phyloP scores from a whole-genome alignment of 2,113 vertebrate species.

The Holacanthus passer region DNA sequence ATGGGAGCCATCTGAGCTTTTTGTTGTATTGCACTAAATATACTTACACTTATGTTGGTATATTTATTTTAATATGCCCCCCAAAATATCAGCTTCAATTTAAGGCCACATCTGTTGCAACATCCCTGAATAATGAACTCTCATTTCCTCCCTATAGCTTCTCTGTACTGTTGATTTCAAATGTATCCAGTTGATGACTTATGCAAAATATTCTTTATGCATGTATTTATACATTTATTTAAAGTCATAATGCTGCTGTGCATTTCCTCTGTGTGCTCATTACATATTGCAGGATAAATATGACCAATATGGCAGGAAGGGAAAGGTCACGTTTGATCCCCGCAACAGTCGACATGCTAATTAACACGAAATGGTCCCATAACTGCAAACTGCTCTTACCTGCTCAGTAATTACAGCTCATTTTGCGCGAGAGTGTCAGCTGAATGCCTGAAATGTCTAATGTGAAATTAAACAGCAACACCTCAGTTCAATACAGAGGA shows the following conservation, averaged over 20 bases:
- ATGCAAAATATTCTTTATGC: background rate
- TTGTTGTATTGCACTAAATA: slow-evolving; percentile 7
- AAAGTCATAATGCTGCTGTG: background rate
- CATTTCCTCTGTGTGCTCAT: background rate
- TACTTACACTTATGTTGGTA: background rate
- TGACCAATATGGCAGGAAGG: slow-evolving; percentile 22
- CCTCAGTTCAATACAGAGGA: slow-evolving; percentile 39
- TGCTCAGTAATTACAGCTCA: slow-evolving; percentile 54
- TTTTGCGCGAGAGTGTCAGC: slow-evolving; percentile 16
- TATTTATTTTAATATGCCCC: slow-evolving; percentile 2
- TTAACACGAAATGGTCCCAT: slow-evolving; percentile 43
- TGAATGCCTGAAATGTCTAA: slow-evolving; percentile 38
- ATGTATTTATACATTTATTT: background rate
- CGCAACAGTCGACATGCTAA: slow-evolving; percentile 28
- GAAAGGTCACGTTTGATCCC: slow-evolving; percentile 44
- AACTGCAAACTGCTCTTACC: slow-evolving; percentile 35
- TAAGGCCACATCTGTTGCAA: background rate
- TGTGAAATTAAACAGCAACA: slow-evolving; percentile 53
- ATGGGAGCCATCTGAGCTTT: background rate
- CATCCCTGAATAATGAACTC: background rate
- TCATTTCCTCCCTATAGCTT: background rate
- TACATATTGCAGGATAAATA: slow-evolving; percentile 31
- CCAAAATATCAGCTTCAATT: slow-evolving; percentile 1
- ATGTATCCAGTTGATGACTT: background rate
- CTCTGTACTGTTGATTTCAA: background rate